Base-by-base conservation (phyloP, 1,140 invertebrate genomes). In the Bombyx mandarina region DNA sequence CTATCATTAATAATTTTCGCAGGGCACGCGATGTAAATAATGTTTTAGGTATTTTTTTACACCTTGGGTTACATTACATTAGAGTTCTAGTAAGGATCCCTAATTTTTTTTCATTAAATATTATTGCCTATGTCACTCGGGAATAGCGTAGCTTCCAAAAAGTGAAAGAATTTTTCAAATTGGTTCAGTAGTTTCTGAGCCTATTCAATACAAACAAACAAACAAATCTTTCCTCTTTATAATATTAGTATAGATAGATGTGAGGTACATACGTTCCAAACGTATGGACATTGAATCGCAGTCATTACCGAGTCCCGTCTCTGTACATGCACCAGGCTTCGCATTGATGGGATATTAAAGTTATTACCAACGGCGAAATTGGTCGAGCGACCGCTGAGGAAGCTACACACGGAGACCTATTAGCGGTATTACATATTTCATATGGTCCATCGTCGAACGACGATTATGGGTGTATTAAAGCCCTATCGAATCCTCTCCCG, bases 401-500 rank as follows among this genome's bases (percentile, higher is more conserved):
- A 85, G 82, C 79, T 82, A 71, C 77, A 69, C 68, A 71, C 71
- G 68, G 66, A 72, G 69, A 73, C 75, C 79, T 82, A 85, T 83
- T 82, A 79, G 74, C 71, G 69, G 72, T 73, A 80, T 80, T 82
- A 79, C 75, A 84, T 79, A 82, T 82, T 82, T 81, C 75, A 79
- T 81, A 77, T 71, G 71, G 75, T 76, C 73, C 71, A 58, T 64
- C 67, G 63, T 69, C 72, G 67, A 71, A 62, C 77, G 67, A 62
- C 71, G 72, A 82, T 84, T 82, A 84, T 79, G 77, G 76, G 66
- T 77, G 67, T 67, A 84, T 84, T 84, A 84, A 84, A 78, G 75
- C 66, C 70, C 67, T 67, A 69, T 74, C 67, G 54, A 61, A 66
- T 57, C 73, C 67, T 71, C 67, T 73, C 67, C 67, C 65, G 73